These are phyloP conservation scores for Drosophila aldrichi DNA, from an alignment of 2,888 invertebrate species.

Conservation along the genomic window DNA sequence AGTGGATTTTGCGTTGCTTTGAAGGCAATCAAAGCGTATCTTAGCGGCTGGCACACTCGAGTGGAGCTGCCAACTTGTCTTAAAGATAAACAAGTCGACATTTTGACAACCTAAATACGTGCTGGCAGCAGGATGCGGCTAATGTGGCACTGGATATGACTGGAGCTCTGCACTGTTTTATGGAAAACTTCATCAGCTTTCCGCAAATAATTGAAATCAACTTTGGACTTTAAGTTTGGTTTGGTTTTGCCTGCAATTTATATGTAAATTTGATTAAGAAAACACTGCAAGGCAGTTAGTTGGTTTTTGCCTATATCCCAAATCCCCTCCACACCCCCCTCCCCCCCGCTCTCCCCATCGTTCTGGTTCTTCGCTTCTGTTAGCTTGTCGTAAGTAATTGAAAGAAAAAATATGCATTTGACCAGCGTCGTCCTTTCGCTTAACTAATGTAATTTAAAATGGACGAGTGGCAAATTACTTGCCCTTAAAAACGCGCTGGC, in stretches of 20 bases:
- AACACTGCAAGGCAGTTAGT: conserved; percentile 61
- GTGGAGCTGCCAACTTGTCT: conserved; percentile 34
- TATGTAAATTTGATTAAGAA: conserved; percentile 78
- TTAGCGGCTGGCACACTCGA: neutral
- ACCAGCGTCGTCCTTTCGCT: conserved; percentile 57
- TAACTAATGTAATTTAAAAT: conserved; percentile 78
- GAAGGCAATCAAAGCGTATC: conserved; percentile 9
- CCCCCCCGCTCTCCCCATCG: too few relatives aligned
- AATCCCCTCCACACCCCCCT: too few relatives aligned
- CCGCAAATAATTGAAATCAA: conserved; percentile 79
- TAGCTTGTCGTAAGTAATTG: conserved; percentile 65
- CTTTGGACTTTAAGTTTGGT: conserved; percentile 59
- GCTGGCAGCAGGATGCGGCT: conserved; percentile 44
- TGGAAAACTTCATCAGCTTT: conserved; percentile 67
- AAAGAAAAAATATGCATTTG: conserved; percentile 76
- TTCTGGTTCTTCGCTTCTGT: neutral
- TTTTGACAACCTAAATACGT: conserved; percentile 68
- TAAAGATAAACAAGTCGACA: conserved; percentile 76
- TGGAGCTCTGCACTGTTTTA: conserved; percentile 23
- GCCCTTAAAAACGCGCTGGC: conserved; percentile 58
- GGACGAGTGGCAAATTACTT: conserved; percentile 80
- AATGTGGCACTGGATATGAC: conserved; percentile 39
- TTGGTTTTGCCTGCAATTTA: conserved; percentile 68
- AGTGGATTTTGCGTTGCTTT: neutral
- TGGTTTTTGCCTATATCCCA: conserved; percentile 23